These are phyloP conservation scores for Pluvianellus socialis DNA, from an alignment of 2,113 vertebrate genomes.

Conservation along the genomic window DNA sequence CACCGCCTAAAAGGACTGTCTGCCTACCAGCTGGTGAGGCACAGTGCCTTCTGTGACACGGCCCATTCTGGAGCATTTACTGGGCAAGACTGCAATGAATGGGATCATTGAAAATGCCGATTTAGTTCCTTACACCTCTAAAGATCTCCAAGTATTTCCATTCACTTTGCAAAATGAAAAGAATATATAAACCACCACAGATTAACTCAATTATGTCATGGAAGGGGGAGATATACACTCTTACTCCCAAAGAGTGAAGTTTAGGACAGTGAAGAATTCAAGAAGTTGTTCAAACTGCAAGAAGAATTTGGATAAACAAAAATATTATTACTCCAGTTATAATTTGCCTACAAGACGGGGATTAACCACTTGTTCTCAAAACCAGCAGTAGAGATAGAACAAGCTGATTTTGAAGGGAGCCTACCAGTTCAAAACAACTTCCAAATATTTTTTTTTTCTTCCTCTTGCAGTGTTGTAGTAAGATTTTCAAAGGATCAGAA, in stretches of 20 bases:
- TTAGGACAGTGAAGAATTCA: background rate
- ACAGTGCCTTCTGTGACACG: background rate
- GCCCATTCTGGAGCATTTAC: background rate
- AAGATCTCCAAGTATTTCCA: background rate
- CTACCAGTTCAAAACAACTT: background rate
- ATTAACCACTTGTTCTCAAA: background rate
- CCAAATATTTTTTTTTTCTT: background rate
- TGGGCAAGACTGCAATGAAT: background rate
- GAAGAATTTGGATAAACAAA: background rate
- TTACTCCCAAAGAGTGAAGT: background rate
- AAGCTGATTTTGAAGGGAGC: background rate
- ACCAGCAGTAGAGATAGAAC: background rate
- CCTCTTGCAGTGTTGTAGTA: background rate
- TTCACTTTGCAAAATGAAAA: background rate
- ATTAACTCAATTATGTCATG: background rate
- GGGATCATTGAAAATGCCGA: background rate
- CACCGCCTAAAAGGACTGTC: background rate
- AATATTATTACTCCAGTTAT: background rate
- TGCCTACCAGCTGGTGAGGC: background rate
- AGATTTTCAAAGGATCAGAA: background rate
- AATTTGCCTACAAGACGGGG: background rate
- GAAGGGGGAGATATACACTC: fast-evolving
- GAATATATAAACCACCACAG: background rate
- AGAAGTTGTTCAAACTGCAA: background rate
- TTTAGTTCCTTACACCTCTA: background rate